Evolutionary conservation across 2,113 vertebrate genomes (phyloP).

Genomic region (Nothobranchius furzeri): DNA sequence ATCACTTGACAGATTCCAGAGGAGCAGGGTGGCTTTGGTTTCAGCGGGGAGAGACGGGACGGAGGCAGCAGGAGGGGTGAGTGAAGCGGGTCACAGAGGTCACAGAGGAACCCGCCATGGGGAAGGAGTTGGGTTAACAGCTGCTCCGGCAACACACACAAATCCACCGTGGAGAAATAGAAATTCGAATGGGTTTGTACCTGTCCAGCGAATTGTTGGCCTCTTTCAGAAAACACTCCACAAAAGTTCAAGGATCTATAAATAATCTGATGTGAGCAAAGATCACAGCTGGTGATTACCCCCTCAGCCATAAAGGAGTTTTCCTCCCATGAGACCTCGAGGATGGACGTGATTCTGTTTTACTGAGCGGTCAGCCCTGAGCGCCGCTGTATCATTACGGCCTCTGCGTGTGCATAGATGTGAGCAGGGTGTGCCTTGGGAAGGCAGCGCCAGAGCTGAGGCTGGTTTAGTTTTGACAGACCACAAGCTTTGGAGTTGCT

Average conservation of each 20-base stretch:
- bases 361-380: slow-evolving; percentile 47
- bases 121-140: slow-evolving; percentile 31
- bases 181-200: slow-evolving; percentile 4
- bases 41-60: slow-evolving; percentile 31
- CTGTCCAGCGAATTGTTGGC: too few relatives aligned
- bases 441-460: slow-evolving; percentile 34
- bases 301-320: slow-evolving; percentile 28
- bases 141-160: slow-evolving; percentile 11
- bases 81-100: slow-evolving; percentile 56
- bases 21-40: slow-evolving; percentile 42
- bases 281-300: slow-evolving; percentile 24
- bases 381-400: slow-evolving; percentile 71
- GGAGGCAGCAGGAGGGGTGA: slow-evolving; percentile 14
- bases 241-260: slow-evolving; percentile 20
- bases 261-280: slow-evolving; percentile 36
- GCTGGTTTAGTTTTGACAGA: slow-evolving; percentile 33
- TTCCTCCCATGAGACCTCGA: slow-evolving; percentile 35
- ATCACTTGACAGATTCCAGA: slow-evolving; percentile 43
- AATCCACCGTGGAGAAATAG: slow-evolving; percentile 60
- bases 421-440: slow-evolving; percentile 56
- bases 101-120: slow-evolving; percentile 31
- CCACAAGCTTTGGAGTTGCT: slow-evolving; percentile 46
- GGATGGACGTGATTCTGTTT: slow-evolving; percentile 26
- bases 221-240: slow-evolving; percentile 12
- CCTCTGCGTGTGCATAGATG: slow-evolving; percentile 34